Evolutionary conservation across 1,140 invertebrate genomes (phyloP), one percentile per base, ranked within the genome.

Genomic region (Lucilia cuprina): DNA sequence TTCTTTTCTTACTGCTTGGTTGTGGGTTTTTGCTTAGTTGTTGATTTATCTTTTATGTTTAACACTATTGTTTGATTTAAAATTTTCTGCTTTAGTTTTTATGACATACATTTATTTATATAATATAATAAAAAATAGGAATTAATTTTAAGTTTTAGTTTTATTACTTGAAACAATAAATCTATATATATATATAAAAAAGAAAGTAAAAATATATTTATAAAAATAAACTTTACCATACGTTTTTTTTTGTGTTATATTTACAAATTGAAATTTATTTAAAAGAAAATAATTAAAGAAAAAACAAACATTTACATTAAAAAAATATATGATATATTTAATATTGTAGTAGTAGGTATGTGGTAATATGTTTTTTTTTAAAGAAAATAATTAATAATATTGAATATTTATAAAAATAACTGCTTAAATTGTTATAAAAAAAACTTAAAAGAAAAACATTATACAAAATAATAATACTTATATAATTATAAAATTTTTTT

Each of bases 391-490:
- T 41, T 41, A 41, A 41, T 41, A 41, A 41, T 41, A 41, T 41
- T 19, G 65, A 70, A 70, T 70, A 70, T 70, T 21, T 21, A 70
- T 19, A 70, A 21, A 70, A 70, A 25, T n/a, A 70, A 70, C 21
- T 60, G 50, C 70, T 41, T 74, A 84, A 84, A 82, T 5, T 21
- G 25, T 30, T 30, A 30, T 30, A 70, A 10, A 21, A 70, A 55
- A 55, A 17, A 5, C 17, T 55, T 10, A 70, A 70, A 70, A 70
- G 17, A n/a, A 19, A 70, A 70, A 41, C 41, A 70, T 21, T 70
- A 70, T 70, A 70, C 65, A 70, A 70, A 70, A 70, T 70, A 70
- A 70, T 70, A 70, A 70, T 70, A 70, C 65, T 70, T 70, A 70
- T 9, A 70, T 70, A 8, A 30, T 55, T 55, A 55, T 55, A 55